These are phyloP conservation scores for Aix galericulata DNA, from an alignment of 2,113 vertebrate species.

Conservation along the genomic window DNA sequence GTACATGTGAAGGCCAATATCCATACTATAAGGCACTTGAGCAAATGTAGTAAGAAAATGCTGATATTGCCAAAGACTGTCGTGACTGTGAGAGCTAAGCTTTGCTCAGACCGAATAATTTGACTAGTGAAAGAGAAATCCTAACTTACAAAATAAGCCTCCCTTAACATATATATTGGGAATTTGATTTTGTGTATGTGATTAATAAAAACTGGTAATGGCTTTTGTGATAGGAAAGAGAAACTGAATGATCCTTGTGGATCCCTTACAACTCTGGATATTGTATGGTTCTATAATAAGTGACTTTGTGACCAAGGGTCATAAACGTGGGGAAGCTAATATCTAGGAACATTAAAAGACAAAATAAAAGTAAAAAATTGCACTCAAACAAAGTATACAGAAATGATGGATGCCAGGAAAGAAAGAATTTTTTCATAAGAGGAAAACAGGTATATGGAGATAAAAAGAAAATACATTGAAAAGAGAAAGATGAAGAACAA, in stretches of 20 bases:
- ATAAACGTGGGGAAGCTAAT: accelerated
- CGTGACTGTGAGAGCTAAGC: not conserved
- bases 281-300: too few relatives aligned
- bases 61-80: not conserved
- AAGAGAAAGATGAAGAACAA: not conserved
- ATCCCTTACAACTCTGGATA: too few relatives aligned
- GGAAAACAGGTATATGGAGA: not conserved
- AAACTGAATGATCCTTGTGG: not conserved
- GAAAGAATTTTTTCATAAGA: not conserved
- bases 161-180: not conserved
- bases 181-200: not conserved
- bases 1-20: not conserved
- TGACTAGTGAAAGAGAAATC: not conserved
- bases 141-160: not conserved
- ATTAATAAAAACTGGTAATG: not conserved
- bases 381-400: not conserved
- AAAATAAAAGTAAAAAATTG: not conserved
- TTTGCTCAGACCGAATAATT: not conserved
- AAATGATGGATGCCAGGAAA: not conserved
- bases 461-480: not conserved
- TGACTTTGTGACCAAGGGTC: not conserved
- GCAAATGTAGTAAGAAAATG: not conserved
- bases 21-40: not conserved
- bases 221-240: not conserved
- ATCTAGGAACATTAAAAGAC: not conserved